Conservation (phyloP, 2,888 invertebrate genomes). For the Athalia cordata region DNA sequence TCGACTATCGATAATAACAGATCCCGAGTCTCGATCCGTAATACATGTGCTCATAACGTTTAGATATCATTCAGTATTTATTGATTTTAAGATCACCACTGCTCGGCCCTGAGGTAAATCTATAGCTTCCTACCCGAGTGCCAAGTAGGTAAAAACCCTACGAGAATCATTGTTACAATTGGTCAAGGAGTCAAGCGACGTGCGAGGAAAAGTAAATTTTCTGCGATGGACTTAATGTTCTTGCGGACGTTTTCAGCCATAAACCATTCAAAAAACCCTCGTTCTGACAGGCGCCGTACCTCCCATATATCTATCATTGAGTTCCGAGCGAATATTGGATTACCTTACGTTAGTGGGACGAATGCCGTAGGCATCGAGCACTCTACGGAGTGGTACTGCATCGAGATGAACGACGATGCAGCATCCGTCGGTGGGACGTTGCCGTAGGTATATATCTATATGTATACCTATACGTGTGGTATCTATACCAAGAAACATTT, state of each 20-base stretch:
- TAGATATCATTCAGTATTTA: background rate
- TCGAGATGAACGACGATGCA: background rate
- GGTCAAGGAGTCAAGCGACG: no score
- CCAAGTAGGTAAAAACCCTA: no score
- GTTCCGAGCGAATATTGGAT: constrained; percentile 21
- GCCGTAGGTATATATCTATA: background rate
- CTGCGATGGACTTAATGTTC: no score
- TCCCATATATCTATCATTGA: constrained; percentile 20
- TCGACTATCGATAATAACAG: constrained; percentile 37
- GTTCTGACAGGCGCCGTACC: constrained; percentile 7
- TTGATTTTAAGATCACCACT: background rate
- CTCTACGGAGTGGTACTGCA: constrained; percentile 2
- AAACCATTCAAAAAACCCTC: background rate
- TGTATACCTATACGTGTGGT: background rate
- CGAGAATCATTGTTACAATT: no score
- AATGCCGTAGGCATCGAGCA: background rate
- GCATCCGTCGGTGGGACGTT: no score
- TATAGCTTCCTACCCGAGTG: no score
- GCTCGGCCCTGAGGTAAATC: background rate
- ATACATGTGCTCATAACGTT: no score
- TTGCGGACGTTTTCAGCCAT: background rate
- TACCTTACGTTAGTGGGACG: background rate
- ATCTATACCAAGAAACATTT: background rate
- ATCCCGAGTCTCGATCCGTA: constrained; percentile 1
- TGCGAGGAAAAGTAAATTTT: background rate